Conservation (phyloP, 2,888 invertebrate genomes). For the Agelastica alni region DNA sequence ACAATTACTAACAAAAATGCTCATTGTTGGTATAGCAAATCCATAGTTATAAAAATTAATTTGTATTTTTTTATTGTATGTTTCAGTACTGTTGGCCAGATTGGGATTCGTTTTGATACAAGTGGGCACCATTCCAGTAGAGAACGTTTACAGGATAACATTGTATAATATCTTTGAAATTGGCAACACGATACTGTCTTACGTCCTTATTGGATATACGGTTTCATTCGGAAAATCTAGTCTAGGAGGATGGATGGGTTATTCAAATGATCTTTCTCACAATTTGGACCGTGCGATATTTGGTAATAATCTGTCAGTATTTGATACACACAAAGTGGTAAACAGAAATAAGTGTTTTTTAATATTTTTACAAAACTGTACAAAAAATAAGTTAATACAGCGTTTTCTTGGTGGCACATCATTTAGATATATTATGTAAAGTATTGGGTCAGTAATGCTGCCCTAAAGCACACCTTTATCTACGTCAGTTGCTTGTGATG, state of each 20-base stretch:
- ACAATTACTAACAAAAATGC: no score
- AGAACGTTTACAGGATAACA: constrained; percentile 51
- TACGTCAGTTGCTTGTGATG: no score
- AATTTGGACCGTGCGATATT: constrained; percentile 22
- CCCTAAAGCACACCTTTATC: no score
- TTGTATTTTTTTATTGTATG: no score
- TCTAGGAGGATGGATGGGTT: constrained; percentile 40
- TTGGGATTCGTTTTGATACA: constrained; percentile 45
- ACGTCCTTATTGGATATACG: constrained; percentile 45
- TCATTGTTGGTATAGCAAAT: no score
- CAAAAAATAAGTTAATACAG: no score
- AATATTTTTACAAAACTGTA: no score
- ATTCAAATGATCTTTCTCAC: constrained; percentile 16
- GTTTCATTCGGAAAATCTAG: constrained; percentile 48
- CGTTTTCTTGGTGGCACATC: no score
- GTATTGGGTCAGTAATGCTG: no score
- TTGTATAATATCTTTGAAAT: constrained; percentile 53
- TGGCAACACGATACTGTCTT: constrained; percentile 46
- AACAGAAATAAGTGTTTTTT: no score
- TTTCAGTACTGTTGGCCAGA: constrained; percentile 39
- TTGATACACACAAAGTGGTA: not conserved
- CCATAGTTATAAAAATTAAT: no score
- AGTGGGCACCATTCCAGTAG: constrained; percentile 51
- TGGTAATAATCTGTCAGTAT: constrained; percentile 11
- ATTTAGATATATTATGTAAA: no score